phyloP scores from a whole-genome alignment of 2,113 vertebrate species.

The Apodemus speciosus region DNA sequence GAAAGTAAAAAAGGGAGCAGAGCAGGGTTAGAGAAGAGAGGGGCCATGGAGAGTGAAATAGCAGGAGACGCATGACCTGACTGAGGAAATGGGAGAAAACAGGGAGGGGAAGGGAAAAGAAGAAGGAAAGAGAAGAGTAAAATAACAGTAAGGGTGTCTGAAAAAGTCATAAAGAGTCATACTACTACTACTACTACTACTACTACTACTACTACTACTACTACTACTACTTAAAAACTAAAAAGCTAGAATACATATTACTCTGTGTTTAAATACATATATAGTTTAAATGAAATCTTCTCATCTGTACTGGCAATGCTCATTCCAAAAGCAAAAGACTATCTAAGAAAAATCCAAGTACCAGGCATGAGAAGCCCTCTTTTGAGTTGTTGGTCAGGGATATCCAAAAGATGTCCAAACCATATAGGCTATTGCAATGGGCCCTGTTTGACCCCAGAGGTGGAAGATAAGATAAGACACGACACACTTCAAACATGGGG shows the following conservation, averaged over 20 bases:
- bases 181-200: background rate
- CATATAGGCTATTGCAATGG: background rate
- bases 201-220: background rate
- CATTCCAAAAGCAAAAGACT: background rate
- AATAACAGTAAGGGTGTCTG: background rate
- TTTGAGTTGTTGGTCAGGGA: background rate
- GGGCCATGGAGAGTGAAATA: background rate
- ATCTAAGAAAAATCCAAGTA: background rate
- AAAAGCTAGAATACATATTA: background rate
- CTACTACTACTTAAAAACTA: background rate
- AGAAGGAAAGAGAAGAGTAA: background rate
- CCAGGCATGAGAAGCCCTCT: background rate
- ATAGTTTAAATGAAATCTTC: background rate
- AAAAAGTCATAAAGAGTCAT: background rate
- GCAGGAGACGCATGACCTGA: background rate
- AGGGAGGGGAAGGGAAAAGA: background rate
- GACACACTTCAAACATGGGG: background rate
- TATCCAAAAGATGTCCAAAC: background rate
- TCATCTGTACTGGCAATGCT: background rate
- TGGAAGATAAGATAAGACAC: background rate
- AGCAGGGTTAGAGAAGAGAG: background rate
- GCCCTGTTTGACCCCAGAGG: background rate
- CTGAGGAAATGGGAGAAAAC: background rate
- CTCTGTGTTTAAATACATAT: background rate
- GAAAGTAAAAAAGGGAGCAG: background rate